Evolutionary conservation across 2,888 invertebrate genomes (phyloP), one percentile per base, ranked within the genome.

Genomic region (Tipula helvola): DNA sequence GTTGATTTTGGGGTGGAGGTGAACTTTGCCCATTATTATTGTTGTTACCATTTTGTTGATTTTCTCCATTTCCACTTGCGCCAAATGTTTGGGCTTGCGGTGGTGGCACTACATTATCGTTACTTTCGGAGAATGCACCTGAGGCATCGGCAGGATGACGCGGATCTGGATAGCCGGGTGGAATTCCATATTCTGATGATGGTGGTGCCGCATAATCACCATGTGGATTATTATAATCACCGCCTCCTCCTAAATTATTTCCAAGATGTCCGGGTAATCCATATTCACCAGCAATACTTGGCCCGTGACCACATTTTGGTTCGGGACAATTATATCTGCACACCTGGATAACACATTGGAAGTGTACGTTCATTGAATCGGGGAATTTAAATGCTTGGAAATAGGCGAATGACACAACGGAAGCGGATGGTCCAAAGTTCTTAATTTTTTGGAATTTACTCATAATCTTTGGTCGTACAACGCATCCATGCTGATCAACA

Each of bases 321-420:
- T 97, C 97, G 1, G 97, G 97, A 89, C 97, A 98, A 90, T 97
- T 97, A 91, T 97, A 97, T 89, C 97, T 94, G 90, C 98, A 98
- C 3, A 98, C 97, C 93, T 98, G 98, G 89, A 98, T 98, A 83
- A 97, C 97, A 90, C 98, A 98, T 91, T 98, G 98, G 95, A 98
- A 98, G 93, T 97, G 97, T 3, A 98, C 98, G 91, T 98, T 97
- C 97, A 98, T 98, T 12, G 97, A 97, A 91, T 98, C 98, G 1
- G 98, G 98, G 94, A 98, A 98, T 92, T 98, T 98, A 93, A 98
- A 98, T 5, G 98, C 98, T 92, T 98, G 97, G 96, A 98, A 98
- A 92, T 98, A 97, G 13, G 98, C 97, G 90, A 97, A 98, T 86
- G 97, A 97, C 16, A 98, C 97, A 3, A 98, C 98, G 0, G 97